These are phyloP conservation scores for Myripristis murdjan DNA, from an alignment of 2,797 vertebrate genomes.

Conservation along the genomic window DNA sequence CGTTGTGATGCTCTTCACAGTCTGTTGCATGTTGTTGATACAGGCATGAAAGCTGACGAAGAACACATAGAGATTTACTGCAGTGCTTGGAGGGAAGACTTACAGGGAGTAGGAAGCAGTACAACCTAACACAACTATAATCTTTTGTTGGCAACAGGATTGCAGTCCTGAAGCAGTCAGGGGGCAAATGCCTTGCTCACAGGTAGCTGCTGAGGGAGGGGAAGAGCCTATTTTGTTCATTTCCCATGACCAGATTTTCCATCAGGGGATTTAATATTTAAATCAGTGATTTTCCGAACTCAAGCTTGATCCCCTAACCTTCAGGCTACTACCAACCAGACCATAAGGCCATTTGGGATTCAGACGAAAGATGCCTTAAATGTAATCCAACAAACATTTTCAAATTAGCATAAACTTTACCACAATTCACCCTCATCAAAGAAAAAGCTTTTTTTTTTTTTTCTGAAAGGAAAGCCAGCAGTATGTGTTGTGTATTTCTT, in stretches of 20 bases:
- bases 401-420: slow-evolving; percentile 73
- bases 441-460: slow-evolving; percentile 29
- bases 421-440: slow-evolving; percentile 57
- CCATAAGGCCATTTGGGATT: slow-evolving; percentile 38
- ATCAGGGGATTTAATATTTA: slow-evolving; percentile 58
- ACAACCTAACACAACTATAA: slow-evolving; percentile 54
- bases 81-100: no score
- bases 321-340: slow-evolving; percentile 24
- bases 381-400: slow-evolving; percentile 63
- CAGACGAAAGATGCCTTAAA: slow-evolving; percentile 39
- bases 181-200: slow-evolving; percentile 56
- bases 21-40: slow-evolving; percentile 10
- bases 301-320: slow-evolving; percentile 18
- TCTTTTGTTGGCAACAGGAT: slow-evolving; percentile 37
- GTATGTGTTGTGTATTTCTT: slow-evolving; percentile 38
- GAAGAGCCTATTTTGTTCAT: slow-evolving; percentile 38
- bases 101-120: slow-evolving; percentile 26
- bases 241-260: slow-evolving; percentile 43
- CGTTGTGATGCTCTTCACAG: no score
- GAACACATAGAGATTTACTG: slow-evolving; percentile 37
- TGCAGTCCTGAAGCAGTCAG: slow-evolving; percentile 44
- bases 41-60: background rate
- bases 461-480: slow-evolving; percentile 42
- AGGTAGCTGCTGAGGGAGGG: slow-evolving; percentile 53
- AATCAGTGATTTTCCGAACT: slow-evolving; percentile 48